Percentiles rank a stretch among this genome's conserved stretches.
phyloP scores from a whole-genome alignment of 2,888 invertebrate genomes.

The Drosophila prostipennis region DNA sequence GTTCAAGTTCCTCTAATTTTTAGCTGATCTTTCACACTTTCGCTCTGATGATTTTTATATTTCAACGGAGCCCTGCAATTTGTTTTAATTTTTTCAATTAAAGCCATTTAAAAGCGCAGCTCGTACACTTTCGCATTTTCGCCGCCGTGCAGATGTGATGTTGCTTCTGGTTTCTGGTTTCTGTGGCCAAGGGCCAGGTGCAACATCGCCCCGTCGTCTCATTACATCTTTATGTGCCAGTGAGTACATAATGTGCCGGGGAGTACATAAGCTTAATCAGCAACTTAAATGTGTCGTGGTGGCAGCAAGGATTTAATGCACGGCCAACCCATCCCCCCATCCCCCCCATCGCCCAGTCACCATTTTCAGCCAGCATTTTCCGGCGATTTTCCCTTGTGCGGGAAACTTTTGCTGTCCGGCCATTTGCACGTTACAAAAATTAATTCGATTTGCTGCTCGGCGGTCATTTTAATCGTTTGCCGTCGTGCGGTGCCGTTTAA shows the following conservation, averaged over 20 bases:
- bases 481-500: constrained; percentile 66
- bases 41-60: too few relatives aligned
- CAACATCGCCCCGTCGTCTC: constrained; percentile 51
- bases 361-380: constrained; percentile 9
- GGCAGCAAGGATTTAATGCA: constrained; percentile 69
- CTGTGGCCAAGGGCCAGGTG: constrained; percentile 39
- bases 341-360: not conserved
- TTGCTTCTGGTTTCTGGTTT: constrained; percentile 41
- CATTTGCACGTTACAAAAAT: constrained; percentile 82
- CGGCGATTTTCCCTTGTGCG: constrained; percentile 20
- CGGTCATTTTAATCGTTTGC: constrained; percentile 80
- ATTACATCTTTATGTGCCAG: constrained; percentile 74
- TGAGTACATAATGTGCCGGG: constrained; percentile 67
- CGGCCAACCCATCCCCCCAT: constrained; percentile 3
- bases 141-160: constrained; percentile 55
- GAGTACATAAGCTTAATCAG: constrained; percentile 70
- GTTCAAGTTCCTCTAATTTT: too few relatives aligned
- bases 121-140: constrained; percentile 17
- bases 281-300: constrained; percentile 79
- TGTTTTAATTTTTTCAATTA: constrained; percentile 74
- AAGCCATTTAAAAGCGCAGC: constrained; percentile 79
- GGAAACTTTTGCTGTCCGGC: constrained; percentile 56
- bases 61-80: not conserved
- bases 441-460: constrained; percentile 82
- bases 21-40: too few relatives aligned